Percentiles rank a stretch among this genome's conserved stretches.
Conservation (phyloP, 2,113 vertebrate genomes). For the Hippoglossus stenolepis region DNA sequence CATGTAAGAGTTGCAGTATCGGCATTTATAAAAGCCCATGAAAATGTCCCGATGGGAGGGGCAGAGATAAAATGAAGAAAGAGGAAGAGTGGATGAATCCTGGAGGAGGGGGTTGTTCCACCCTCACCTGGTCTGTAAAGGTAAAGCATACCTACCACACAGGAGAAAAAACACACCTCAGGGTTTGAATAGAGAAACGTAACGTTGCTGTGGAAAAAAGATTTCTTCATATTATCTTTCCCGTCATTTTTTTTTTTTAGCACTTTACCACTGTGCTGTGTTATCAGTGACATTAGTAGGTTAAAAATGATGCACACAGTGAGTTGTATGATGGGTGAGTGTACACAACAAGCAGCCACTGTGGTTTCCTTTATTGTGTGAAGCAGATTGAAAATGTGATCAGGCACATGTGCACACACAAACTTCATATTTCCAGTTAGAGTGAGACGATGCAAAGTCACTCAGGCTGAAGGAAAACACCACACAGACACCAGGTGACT, state of each 20-base stretch:
- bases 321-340: slow-evolving; percentile 51
- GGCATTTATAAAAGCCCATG: slow-evolving; percentile 20
- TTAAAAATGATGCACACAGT: slow-evolving; percentile 47
- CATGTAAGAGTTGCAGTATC: background rate
- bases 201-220: background rate
- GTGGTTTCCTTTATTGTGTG: slow-evolving; percentile 47
- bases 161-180: background rate
- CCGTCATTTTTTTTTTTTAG: background rate
- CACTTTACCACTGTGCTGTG: background rate
- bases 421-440: slow-evolving; percentile 8
- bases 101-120: background rate
- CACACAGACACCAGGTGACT: slow-evolving; percentile 67
- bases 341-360: slow-evolving; percentile 45
- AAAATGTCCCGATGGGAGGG: slow-evolving; percentile 6
- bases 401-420: slow-evolving; percentile 34
- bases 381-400: slow-evolving; percentile 55
- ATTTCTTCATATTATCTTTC: background rate
- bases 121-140: slow-evolving; percentile 25
- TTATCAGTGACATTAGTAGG: slow-evolving; percentile 59
- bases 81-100: background rate
- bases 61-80: background rate
- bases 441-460: slow-evolving; percentile 27
- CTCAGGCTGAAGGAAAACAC: slow-evolving; percentile 57
- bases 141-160: slow-evolving; percentile 23
- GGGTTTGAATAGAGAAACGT: background rate